Evolutionary conservation across 1,140 invertebrate genomes (phyloP).

Genomic region (Caenorhabditis brenneri): DNA sequence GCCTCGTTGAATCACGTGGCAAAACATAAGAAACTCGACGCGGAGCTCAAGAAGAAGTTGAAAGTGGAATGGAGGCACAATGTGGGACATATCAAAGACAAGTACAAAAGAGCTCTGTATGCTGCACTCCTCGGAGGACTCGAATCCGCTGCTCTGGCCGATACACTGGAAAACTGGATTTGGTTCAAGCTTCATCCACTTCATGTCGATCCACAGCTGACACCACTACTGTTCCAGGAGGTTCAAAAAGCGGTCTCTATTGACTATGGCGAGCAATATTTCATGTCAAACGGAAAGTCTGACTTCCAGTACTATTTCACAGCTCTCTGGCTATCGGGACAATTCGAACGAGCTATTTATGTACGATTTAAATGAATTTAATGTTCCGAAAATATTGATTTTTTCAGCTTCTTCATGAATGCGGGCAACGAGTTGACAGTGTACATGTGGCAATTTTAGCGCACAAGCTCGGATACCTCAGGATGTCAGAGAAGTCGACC

Average conservation of each 20-base stretch:
- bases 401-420: conserved; percentile 45
- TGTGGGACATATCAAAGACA: conserved; percentile 51
- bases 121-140: conserved; percentile 62
- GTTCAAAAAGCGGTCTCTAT: conserved; percentile 63
- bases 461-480: conserved; percentile 56
- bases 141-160: conserved; percentile 59
- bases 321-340: conserved; percentile 66
- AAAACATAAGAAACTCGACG: conserved; percentile 57
- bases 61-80: conserved; percentile 65
- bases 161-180: conserved; percentile 66
- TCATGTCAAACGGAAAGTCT: conserved; percentile 57
- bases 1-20: conserved; percentile 32
- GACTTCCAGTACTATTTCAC: conserved; percentile 62
- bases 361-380: conserved; percentile 15
- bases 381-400: neutral
- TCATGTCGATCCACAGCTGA: conserved; percentile 56
- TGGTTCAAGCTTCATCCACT: conserved; percentile 63
- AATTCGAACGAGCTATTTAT: conserved; percentile 65
- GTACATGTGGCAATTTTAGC: conserved; percentile 64
- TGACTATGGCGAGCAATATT: conserved; percentile 68
- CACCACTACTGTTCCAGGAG: conserved; percentile 55
- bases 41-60: conserved; percentile 61
- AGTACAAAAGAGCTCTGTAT: conserved; percentile 63
- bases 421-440: conserved; percentile 46
- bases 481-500: conserved; percentile 54